phyloP scores from a whole-genome alignment of 2,797 vertebrate genomes.

The Lindbergichthys nudifrons region DNA sequence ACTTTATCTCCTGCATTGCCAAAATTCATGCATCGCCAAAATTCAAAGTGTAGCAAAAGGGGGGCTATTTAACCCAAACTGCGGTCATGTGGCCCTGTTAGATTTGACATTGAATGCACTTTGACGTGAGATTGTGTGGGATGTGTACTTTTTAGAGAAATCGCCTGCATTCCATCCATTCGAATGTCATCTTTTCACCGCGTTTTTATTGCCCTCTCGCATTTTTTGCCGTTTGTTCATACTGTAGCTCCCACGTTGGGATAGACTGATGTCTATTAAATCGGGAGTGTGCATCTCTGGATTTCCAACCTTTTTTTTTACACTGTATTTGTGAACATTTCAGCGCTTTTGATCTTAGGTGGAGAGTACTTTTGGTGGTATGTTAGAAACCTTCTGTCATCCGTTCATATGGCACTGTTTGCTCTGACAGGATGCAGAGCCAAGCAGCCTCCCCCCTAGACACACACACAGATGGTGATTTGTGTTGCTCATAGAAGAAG shows the following conservation, averaged over 20 bases:
- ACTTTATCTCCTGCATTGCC: constrained; percentile 66
- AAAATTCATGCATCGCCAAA: constrained; percentile 81
- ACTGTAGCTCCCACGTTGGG: constrained; percentile 60
- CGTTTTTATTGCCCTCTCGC: constrained; percentile 54
- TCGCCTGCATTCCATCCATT: constrained; percentile 85
- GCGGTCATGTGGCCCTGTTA: constrained; percentile 68
- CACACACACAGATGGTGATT: constrained; percentile 45
- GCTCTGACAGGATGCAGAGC: constrained; percentile 60
- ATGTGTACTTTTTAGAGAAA: constrained; percentile 77
- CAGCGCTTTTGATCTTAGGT: constrained; percentile 56
- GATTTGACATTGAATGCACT: constrained; percentile 85
- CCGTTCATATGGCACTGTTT: constrained; percentile 70
- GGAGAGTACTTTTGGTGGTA: constrained; percentile 57
- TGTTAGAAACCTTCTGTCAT: constrained; percentile 64
- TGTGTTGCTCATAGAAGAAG: constrained; percentile 49
- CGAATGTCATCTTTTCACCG: constrained; percentile 77
- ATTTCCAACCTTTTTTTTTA: constrained; percentile 57
- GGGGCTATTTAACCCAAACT: constrained; percentile 52
- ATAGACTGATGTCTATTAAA: constrained; percentile 42
- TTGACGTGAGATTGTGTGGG: constrained; percentile 86
- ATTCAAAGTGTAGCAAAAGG: constrained; percentile 80
- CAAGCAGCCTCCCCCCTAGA: constrained; percentile 16
- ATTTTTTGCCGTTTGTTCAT: constrained; percentile 55
- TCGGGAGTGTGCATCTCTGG: constrained; percentile 55
- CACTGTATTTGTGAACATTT: constrained; percentile 80